A percentile compares a stretch with the other conserved stretches of the same genome.
Evolutionary conservation across 2,888 invertebrate genomes (phyloP).

Genomic region (Lymantria monacha): DNA sequence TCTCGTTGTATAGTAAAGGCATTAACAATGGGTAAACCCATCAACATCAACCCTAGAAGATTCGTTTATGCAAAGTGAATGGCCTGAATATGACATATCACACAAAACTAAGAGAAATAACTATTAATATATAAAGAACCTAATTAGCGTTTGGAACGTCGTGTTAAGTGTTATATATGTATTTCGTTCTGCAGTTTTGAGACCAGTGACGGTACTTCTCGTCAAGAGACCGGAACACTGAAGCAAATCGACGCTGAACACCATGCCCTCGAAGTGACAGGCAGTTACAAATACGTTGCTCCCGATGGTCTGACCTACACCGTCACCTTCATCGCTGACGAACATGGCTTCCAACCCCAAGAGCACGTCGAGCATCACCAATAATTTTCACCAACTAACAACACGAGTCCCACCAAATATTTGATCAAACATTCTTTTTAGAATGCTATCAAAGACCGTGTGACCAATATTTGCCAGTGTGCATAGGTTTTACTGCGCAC

Average conservation of each 20-base stretch:
- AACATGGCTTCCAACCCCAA: constrained; percentile 82
- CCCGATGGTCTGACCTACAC: constrained; percentile 80
- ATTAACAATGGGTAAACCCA: too few species aligned
- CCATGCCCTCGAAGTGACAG: constrained; percentile 75
- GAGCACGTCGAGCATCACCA: constrained; percentile 59
- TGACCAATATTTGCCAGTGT: constrained; percentile 12
- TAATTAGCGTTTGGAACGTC: too few species aligned
- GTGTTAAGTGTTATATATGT: neutral
- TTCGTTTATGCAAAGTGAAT: too few species aligned
- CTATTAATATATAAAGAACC: too few species aligned
- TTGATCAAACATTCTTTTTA: constrained; percentile 13
- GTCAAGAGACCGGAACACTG: constrained; percentile 77
- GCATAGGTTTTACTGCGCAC: constrained; percentile 61
- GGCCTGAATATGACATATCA: too few species aligned
- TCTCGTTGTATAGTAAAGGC: too few species aligned
- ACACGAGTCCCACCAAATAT: constrained; percentile 4
- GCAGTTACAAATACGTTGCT: constrained; percentile 77
- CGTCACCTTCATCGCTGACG: constrained; percentile 80
- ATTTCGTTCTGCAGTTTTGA: constrained; percentile 55
- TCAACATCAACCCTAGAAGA: too few species aligned
- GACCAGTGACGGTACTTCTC: constrained; percentile 77
- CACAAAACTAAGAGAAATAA: too few species aligned
- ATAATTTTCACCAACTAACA: constrained; percentile 22
- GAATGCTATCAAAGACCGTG: neutral
- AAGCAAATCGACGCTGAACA: constrained; percentile 77